A percentile compares a stretch with the other conserved stretches of the same genome.
These are phyloP conservation scores for Pristiophorus japonicus DNA, from an alignment of 2,113 vertebrate species.

Conservation along the genomic window DNA sequence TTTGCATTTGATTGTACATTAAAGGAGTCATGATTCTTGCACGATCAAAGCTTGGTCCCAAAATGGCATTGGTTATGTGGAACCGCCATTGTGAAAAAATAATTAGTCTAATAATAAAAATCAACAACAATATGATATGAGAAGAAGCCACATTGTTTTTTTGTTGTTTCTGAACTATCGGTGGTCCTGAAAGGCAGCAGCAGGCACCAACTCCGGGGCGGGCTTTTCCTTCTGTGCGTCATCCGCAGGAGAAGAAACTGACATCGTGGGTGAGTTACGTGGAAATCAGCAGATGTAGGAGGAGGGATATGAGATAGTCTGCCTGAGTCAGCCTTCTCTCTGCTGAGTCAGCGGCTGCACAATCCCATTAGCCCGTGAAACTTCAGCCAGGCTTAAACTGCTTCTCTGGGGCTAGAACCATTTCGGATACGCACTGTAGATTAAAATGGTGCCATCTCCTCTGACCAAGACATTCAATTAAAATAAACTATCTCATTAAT, in stretches of 20 bases:
- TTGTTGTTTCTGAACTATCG: no score
- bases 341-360: no score
- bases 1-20: background rate
- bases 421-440: background rate
- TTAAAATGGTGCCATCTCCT: background rate
- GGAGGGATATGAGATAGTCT: background rate
- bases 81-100: background rate
- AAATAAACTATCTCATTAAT: no score
- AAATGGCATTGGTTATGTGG: background rate
- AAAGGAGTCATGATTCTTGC: background rate
- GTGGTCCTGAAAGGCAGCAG: no score
- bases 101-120: no score
- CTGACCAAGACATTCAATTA: no score
- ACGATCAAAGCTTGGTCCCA: background rate
- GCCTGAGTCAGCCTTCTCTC: background rate
- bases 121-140: no score
- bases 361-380: no score
- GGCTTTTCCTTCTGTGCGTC: background rate
- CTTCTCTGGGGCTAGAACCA: background rate
- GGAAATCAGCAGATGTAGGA: background rate
- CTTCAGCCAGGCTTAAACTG: background rate
- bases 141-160: no score
- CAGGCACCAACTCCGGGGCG: no score
- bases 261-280: background rate
- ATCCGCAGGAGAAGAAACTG: background rate